Evolutionary conservation across 1,140 invertebrate species (phyloP).

Genomic region (Diplogasteroides magnus): DNA sequence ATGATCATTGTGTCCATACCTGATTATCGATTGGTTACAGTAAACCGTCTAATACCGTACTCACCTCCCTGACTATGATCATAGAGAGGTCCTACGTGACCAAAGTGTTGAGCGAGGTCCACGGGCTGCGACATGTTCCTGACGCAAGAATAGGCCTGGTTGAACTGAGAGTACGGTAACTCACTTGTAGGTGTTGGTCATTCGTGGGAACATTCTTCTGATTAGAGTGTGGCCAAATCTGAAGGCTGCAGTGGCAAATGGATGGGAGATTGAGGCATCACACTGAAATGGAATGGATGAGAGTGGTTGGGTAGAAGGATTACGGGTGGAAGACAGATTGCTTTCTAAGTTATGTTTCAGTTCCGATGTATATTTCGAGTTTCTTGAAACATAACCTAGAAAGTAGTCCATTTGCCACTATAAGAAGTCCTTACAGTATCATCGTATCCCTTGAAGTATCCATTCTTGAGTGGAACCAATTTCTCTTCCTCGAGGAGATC

Average conservation of each 20-base stretch:
- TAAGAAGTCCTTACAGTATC: not conserved
- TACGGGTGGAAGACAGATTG: constrained; percentile 15
- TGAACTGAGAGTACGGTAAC: not conserved
- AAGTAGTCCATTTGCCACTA: constrained; percentile 1
- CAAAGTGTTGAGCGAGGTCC: constrained; percentile 51
- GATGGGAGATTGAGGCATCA: constrained; percentile 53
- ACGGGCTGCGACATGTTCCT: constrained; percentile 40
- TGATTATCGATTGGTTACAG: not conserved
- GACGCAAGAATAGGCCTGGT: constrained; percentile 12
- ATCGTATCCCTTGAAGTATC: constrained; percentile 31
- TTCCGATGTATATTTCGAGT: too few species aligned
- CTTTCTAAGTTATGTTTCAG: constrained; percentile 19
- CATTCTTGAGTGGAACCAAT: constrained; percentile 35
- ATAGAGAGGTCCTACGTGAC: constrained; percentile 51
- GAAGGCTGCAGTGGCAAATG: constrained; percentile 60
- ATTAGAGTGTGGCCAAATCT: constrained; percentile 64
- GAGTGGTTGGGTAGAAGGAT: not conserved
- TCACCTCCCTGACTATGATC: constrained; percentile 37
- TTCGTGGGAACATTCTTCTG: constrained; percentile 38
- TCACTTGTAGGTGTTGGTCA: constrained; percentile 32
- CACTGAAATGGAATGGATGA: constrained; percentile 23
- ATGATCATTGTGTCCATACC: constrained; percentile 49
- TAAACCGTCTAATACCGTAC: not conserved
- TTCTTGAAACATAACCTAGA: too few species aligned
- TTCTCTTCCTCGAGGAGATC: constrained; percentile 68